Conservation (phyloP, 2,888 invertebrate genomes). For the Chouioia cunea region DNA sequence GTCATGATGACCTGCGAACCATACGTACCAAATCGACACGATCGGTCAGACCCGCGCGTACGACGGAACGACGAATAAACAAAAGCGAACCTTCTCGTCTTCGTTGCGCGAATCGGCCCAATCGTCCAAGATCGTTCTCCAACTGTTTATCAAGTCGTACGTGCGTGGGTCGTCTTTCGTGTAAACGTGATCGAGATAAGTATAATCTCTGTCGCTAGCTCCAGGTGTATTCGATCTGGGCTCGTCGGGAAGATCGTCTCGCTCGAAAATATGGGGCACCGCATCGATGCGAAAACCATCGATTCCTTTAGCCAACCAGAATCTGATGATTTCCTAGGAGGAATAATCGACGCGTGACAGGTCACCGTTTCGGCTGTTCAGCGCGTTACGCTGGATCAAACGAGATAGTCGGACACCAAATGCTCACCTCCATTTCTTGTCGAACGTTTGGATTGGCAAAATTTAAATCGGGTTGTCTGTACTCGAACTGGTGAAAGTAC, state of each 20-base stretch:
- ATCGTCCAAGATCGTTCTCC: conserved; percentile 72
- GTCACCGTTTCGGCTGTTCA: no score
- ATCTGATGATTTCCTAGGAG: conserved; percentile 70
- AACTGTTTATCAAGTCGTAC: conserved; percentile 72
- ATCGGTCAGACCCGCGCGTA: no score
- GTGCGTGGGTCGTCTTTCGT: conserved; percentile 75
- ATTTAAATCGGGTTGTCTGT: conserved; percentile 72
- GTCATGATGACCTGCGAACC: conserved; percentile 82
- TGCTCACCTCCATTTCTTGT: conserved; percentile 62
- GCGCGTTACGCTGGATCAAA: background rate
- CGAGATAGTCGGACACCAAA: background rate
- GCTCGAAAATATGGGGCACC: conserved; percentile 76
- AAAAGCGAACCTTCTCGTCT: conserved; percentile 61
- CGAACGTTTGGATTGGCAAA: conserved; percentile 64
- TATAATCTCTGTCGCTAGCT: conserved; percentile 68
- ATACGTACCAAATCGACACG: no score
- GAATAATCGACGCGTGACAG: no score
- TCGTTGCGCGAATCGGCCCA: conserved; percentile 62
- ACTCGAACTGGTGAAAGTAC: conserved; percentile 72
- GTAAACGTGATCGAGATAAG: conserved; percentile 72
- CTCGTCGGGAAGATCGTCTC: conserved; percentile 72
- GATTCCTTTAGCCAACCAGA: conserved; percentile 87
- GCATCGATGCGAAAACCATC: conserved; percentile 90
- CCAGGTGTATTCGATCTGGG: no score
- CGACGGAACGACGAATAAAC: no score